These are phyloP conservation scores for Oryzias melastigma DNA, from an alignment of 2,113 vertebrate species.

Conservation along the genomic window DNA sequence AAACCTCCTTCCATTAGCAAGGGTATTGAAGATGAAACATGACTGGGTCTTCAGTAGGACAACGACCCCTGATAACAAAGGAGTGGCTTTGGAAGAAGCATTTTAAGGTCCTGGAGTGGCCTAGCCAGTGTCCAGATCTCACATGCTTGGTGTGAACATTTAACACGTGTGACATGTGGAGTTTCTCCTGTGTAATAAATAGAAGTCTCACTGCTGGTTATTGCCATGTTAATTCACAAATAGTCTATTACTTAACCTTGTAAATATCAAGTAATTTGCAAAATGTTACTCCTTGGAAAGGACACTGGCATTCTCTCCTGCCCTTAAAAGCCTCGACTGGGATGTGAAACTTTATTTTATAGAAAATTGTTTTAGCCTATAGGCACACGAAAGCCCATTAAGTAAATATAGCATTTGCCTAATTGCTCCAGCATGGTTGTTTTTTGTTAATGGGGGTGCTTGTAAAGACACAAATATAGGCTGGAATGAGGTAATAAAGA, in stretches of 20 bases:
- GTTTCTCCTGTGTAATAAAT: constrained; percentile 26
- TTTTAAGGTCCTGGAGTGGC: too few species aligned
- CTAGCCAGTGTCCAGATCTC: not conserved
- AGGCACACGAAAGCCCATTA: constrained; percentile 50
- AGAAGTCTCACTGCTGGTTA: constrained; percentile 26
- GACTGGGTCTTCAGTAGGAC: too few species aligned
- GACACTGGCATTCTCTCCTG: constrained; percentile 38
- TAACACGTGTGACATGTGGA: constrained; percentile 7
- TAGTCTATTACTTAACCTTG: constrained; percentile 52
- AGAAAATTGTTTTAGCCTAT: constrained; percentile 55
- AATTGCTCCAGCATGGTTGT: constrained; percentile 59
- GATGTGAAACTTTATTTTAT: constrained; percentile 63
- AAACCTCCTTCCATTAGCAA: too few species aligned
- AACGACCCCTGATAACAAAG: too few species aligned
- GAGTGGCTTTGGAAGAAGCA: too few species aligned
- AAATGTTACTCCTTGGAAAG: constrained; percentile 36
- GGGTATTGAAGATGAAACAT: too few species aligned
- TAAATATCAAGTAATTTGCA: constrained; percentile 58
- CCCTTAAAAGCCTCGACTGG: constrained; percentile 48
- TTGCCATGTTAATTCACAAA: constrained; percentile 35
- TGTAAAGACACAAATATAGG: constrained; percentile 41
- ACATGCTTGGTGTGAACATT: not conserved
- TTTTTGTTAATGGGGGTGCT: constrained; percentile 50
- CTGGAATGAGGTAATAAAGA: constrained; percentile 22
- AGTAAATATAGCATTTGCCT: constrained; percentile 57